Evolutionary conservation across 2,888 invertebrate genomes (phyloP).

Genomic region (Pomacea canaliculata): DNA sequence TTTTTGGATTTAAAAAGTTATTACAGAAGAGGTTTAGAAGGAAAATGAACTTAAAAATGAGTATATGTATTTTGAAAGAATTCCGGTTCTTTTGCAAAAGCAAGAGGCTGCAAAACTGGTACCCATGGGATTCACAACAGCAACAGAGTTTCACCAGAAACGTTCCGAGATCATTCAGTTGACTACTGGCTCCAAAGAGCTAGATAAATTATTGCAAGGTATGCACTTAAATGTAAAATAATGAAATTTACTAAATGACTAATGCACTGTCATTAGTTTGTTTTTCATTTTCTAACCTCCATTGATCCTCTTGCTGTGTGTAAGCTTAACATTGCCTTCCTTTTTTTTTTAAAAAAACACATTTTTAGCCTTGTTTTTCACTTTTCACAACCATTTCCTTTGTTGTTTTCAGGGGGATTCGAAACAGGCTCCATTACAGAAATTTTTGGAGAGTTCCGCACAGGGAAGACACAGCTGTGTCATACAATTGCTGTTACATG

Average conservation of each 20-base stretch:
- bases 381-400: no score
- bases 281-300: no score
- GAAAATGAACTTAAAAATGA: background rate
- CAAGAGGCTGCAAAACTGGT: conserved; percentile 91
- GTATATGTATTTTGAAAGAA: background rate
- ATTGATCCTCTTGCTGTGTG: no score
- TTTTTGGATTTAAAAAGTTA: no score
- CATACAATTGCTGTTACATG: conserved; percentile 98
- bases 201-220: conserved; percentile 90
- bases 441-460: conserved; percentile 97
- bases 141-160: conserved; percentile 94
- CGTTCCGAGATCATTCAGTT: conserved; percentile 94
- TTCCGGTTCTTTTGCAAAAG: conserved; percentile 50
- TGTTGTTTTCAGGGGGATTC: conserved; percentile 79
- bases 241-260: no score
- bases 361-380: no score
- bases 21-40: no score
- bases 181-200: conserved; percentile 93
- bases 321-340: no score
- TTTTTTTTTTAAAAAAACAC: no score
- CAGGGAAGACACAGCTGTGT: conserved; percentile 97
- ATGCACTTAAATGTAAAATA: background rate
- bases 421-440: conserved; percentile 99
- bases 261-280: no score
- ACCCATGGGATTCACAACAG: conserved; percentile 98